phyloP scores from a whole-genome alignment of 2,888 invertebrate genomes.

The Calephelis perditalis region DNA sequence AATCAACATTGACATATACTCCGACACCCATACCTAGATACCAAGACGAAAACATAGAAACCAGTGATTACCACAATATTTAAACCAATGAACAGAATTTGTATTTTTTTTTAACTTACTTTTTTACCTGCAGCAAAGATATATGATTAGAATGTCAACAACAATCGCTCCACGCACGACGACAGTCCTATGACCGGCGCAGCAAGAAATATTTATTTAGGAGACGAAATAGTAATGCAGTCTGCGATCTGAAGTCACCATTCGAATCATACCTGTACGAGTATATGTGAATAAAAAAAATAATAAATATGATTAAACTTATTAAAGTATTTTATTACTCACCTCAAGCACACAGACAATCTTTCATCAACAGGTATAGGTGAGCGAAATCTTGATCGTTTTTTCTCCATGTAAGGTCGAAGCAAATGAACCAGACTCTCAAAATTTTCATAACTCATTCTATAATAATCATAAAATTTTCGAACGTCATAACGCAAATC shows the following conservation, averaged over 20 bases:
- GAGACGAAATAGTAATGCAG: constrained; percentile 27
- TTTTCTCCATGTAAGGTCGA: constrained; percentile 20
- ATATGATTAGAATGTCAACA: constrained; percentile 19
- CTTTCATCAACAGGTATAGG: constrained; percentile 29
- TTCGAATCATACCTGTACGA: constrained; percentile 29
- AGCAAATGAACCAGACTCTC: constrained; percentile 24
- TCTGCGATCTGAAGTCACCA: constrained; percentile 29
- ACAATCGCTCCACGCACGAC: constrained; percentile 24
- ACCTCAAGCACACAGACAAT: constrained; percentile 28
- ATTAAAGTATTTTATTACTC: constrained; percentile 23
- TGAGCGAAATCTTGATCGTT: constrained; percentile 26
- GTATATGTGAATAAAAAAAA: constrained; percentile 27
- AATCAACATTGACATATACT: too few relatives aligned
- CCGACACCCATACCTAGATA: constrained; percentile 20
- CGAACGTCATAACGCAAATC: constrained; percentile 28
- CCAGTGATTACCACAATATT: constrained; percentile 21
- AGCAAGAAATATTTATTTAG: constrained; percentile 22
- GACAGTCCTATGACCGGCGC: constrained; percentile 25
- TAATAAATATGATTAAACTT: constrained; percentile 24
- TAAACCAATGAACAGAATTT: constrained; percentile 15
- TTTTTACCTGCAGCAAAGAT: constrained; percentile 26
- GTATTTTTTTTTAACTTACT: too few relatives aligned
- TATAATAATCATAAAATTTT: constrained; percentile 24
- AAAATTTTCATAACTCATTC: constrained; percentile 26
- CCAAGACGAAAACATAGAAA: constrained; percentile 25